Conservation (phyloP, 2,113 vertebrate genomes). For the Platysteira castanea region DNA sequence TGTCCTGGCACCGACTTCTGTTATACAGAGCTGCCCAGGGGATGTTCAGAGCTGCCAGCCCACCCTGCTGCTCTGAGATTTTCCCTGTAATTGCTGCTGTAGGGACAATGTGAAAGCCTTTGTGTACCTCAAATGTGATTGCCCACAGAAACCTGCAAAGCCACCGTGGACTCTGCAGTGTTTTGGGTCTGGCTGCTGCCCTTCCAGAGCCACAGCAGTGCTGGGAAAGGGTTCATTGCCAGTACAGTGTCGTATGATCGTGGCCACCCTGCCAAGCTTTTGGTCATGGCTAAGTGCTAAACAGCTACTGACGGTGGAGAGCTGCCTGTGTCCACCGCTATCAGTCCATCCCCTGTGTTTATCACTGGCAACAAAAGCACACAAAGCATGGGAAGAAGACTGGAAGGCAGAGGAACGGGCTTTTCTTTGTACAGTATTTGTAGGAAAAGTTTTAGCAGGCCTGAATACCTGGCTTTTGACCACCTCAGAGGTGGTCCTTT, state of each 20-base stretch:
- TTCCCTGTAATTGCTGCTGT: background rate
- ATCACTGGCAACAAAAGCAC: background rate
- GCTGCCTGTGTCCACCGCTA: background rate
- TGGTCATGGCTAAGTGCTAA: background rate
- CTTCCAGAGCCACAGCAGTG: background rate
- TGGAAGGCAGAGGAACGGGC: background rate
- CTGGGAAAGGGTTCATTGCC: background rate
- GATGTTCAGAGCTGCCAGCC: background rate
- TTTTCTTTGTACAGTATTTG: background rate
- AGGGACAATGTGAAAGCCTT: background rate
- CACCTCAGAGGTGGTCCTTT: background rate
- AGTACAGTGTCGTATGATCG: fast-evolving
- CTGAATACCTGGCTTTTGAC: background rate
- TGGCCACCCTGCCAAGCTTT: background rate
- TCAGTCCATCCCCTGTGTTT: background rate
- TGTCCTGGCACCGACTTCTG: background rate
- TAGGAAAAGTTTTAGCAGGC: background rate
- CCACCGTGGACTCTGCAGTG: fast-evolving
- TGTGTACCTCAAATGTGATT: fast-evolving
- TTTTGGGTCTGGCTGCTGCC: background rate
- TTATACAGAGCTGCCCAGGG: background rate
- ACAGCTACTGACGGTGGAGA: background rate
- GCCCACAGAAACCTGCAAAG: background rate
- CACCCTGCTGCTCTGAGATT: no score
- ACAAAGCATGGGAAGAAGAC: background rate